Evolutionary conservation across 1,140 invertebrate species (phyloP).

Genomic region (Leguminivora glycinivorella): DNA sequence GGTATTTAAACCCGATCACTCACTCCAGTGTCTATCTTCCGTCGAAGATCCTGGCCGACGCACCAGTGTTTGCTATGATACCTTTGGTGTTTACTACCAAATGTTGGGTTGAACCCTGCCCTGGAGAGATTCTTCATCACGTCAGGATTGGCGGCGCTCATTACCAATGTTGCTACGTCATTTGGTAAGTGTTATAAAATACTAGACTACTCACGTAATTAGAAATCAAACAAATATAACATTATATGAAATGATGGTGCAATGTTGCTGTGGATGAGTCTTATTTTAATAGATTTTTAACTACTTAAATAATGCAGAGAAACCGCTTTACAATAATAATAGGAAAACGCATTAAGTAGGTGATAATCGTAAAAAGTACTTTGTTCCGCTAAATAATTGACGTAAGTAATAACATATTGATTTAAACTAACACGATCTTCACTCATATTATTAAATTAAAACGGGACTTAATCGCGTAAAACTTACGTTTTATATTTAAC

Average conservation of each 20-base stretch:
- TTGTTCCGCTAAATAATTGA: not conserved
- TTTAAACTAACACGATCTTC: too few species aligned
- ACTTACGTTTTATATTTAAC: too few species aligned
- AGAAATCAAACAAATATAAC: not conserved
- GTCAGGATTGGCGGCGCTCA: conserved; percentile 87
- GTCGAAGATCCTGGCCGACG: conserved; percentile 93
- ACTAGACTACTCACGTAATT: too few species aligned
- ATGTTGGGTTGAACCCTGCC: conserved; percentile 73
- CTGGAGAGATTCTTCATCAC: conserved; percentile 87
- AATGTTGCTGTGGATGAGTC: not conserved
- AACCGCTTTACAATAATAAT: not conserved
- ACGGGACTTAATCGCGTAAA: too few species aligned
- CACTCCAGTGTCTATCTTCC: conserved; percentile 97
- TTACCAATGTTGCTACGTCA: conserved; percentile 94
- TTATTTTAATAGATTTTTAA: conserved; percentile 23
- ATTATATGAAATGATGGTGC: not conserved
- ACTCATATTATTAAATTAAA: too few species aligned
- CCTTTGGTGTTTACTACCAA: not conserved
- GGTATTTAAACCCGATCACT: too few species aligned
- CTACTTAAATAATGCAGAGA: conserved; percentile 4
- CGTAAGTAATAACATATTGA: too few species aligned
- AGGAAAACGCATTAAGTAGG: conserved; percentile 1
- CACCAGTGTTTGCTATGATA: conserved; percentile 89
- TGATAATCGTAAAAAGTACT: conserved; percentile 5
- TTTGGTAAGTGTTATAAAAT: conserved; percentile 90